A percentile compares a stretch with the other conserved stretches of the same genome.
phyloP scores from a whole-genome alignment of 1,140 invertebrate species.

The Caenorhabditis brenneri region DNA sequence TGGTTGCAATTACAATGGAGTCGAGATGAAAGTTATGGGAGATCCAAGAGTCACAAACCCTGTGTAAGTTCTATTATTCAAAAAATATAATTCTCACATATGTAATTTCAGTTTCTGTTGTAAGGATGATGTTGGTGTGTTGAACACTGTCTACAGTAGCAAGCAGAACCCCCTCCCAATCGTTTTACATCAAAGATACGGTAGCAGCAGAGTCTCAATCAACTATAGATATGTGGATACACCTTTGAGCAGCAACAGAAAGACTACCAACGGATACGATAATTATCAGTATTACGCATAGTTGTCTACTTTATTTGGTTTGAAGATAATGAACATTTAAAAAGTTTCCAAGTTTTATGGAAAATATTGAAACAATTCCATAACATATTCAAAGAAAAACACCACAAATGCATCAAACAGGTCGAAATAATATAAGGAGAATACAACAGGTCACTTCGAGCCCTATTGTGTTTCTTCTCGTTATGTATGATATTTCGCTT shows the following conservation, averaged over 20 bases:
- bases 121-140: not conserved
- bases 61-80: not conserved
- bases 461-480: too few relatives aligned
- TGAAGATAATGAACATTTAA: not conserved
- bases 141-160: not conserved
- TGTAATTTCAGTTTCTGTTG: constrained; percentile 22
- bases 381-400: too few relatives aligned
- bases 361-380: too few relatives aligned
- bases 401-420: too few relatives aligned
- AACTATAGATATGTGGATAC: constrained; percentile 18
- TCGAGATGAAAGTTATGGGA: constrained; percentile 19
- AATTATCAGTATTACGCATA: constrained; percentile 15
- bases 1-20: constrained; percentile 41
- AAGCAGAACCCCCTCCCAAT: not conserved
- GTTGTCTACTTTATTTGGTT: not conserved
- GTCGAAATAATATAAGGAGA: too few relatives aligned
- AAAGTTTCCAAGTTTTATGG: not conserved
- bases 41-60: constrained; percentile 37
- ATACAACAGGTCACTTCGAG: too few relatives aligned
- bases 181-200: constrained; percentile 5
- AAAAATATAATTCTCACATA: not conserved
- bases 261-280: constrained; percentile 1
- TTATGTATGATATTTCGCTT: too few relatives aligned
- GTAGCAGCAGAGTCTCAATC: not conserved
- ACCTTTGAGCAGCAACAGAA: not conserved